Evolutionary conservation across 2,113 vertebrate species (phyloP).

Genomic region (Potamarius usumacintae): DNA sequence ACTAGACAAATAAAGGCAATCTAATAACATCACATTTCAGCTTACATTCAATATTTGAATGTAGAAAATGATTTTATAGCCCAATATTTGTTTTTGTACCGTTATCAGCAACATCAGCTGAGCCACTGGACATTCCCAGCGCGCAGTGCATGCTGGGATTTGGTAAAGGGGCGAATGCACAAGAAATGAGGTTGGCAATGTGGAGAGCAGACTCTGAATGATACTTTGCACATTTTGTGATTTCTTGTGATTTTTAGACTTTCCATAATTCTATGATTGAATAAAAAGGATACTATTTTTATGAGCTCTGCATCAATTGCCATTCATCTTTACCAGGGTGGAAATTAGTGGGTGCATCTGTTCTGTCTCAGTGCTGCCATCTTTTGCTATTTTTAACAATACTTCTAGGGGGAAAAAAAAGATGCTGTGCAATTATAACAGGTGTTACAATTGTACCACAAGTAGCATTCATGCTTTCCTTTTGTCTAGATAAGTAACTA

Average conservation of each 20-base stretch:
- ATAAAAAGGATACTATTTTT: not conserved
- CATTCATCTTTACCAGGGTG: not conserved
- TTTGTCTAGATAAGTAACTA: no score
- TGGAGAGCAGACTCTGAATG: not conserved
- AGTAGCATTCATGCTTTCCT: not conserved
- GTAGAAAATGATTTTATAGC: no score
- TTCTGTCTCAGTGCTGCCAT: no score
- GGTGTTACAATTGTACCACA: not conserved
- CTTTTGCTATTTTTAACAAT: not conserved
- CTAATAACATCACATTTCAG: no score
- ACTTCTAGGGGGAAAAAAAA: not conserved
- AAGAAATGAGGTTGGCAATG: not conserved
- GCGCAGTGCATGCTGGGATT: no score
- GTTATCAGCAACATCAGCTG: no score
- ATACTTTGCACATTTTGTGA: not conserved
- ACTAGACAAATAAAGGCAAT: no score
- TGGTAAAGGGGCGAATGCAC: no score
- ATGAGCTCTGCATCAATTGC: not conserved
- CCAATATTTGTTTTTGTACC: no score
- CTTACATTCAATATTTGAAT: no score
- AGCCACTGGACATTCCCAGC: no score
- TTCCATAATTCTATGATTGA: not conserved
- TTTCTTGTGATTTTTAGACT: not conserved
- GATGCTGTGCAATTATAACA: not conserved
- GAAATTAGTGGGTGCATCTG: not conserved